Percentiles rank a stretch among this genome's conserved stretches.
These are phyloP conservation scores for Oreochromis grahami DNA, from an alignment of 2,797 vertebrate genomes.

Conservation along the genomic window DNA sequence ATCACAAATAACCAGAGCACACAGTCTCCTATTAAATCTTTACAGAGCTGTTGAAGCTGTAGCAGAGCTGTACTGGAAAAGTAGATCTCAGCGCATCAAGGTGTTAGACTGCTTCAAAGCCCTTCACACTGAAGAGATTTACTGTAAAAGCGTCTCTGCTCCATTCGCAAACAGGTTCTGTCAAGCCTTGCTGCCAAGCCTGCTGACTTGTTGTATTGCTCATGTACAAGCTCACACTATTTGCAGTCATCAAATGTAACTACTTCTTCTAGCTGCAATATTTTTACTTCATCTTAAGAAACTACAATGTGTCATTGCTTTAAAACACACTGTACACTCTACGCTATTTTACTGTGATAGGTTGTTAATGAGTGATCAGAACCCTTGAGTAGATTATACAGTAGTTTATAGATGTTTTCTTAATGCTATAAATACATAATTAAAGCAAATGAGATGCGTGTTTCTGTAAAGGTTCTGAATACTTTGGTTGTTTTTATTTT, in stretches of 20 bases:
- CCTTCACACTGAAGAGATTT: slow-evolving; percentile 38
- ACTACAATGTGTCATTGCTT: neutral
- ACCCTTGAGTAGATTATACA: neutral
- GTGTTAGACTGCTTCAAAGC: slow-evolving; percentile 52
- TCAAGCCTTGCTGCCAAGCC: slow-evolving; percentile 3
- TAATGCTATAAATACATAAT: neutral
- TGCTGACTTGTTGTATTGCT: neutral
- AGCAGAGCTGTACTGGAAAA: slow-evolving; percentile 19
- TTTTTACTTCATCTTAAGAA: neutral
- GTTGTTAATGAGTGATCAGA: neutral
- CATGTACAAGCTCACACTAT: slow-evolving; percentile 5
- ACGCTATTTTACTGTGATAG: neutral
- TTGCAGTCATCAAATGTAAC: slow-evolving; percentile 5
- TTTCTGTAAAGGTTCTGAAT: no score
- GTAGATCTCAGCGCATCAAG: slow-evolving; percentile 42
- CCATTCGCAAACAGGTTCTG: slow-evolving; percentile 20
- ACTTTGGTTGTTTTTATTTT: no score
- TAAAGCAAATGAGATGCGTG: no score
- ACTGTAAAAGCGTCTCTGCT: slow-evolving; percentile 45
- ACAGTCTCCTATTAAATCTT: slow-evolving; percentile 39
- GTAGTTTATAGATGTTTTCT: neutral
- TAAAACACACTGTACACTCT: neutral
- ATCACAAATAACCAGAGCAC: slow-evolving; percentile 34
- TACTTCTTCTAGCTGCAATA: neutral
- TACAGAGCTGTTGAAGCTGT: slow-evolving; percentile 35